These are phyloP conservation scores for Lerista edwardsae DNA, from an alignment of 2,797 vertebrate genomes.

Conservation along the genomic window DNA sequence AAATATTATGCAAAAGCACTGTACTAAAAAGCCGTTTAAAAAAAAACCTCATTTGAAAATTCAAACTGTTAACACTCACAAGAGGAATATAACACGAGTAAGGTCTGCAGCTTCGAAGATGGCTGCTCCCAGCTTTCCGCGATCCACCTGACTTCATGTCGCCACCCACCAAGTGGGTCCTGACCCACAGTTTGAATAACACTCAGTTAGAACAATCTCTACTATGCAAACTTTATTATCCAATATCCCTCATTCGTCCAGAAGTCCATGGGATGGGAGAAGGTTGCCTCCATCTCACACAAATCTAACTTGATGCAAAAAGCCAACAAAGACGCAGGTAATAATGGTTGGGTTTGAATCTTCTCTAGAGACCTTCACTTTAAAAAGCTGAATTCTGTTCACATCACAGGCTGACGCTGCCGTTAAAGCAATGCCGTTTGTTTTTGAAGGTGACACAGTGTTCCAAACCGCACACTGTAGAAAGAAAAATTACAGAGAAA, in stretches of 20 bases:
- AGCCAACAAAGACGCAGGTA: neutral
- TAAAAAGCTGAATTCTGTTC: neutral
- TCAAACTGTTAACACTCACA: too few relatives aligned
- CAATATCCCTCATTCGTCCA: neutral
- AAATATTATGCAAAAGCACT: too few relatives aligned
- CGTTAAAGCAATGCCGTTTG: neutral
- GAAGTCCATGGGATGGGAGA: neutral
- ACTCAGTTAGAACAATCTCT: neutral
- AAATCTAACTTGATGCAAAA: neutral
- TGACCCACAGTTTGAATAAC: too few relatives aligned
- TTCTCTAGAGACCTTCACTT: neutral
- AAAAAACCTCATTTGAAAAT: too few relatives aligned
- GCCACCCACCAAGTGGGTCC: too few relatives aligned
- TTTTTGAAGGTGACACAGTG: neutral
- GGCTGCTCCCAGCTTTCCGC: too few relatives aligned
- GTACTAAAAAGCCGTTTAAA: too few relatives aligned
- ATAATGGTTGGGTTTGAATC: neutral
- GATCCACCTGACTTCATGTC: too few relatives aligned
- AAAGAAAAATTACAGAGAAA: neutral
- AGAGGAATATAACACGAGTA: too few relatives aligned
- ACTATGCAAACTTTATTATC: neutral
- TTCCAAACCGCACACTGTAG: neutral
- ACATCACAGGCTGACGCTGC: neutral
- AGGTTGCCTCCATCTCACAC: neutral
- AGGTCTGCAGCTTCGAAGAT: too few relatives aligned